Evolutionary conservation across 2,113 vertebrate species (phyloP).

Genomic region (Vicugna pacos): DNA sequence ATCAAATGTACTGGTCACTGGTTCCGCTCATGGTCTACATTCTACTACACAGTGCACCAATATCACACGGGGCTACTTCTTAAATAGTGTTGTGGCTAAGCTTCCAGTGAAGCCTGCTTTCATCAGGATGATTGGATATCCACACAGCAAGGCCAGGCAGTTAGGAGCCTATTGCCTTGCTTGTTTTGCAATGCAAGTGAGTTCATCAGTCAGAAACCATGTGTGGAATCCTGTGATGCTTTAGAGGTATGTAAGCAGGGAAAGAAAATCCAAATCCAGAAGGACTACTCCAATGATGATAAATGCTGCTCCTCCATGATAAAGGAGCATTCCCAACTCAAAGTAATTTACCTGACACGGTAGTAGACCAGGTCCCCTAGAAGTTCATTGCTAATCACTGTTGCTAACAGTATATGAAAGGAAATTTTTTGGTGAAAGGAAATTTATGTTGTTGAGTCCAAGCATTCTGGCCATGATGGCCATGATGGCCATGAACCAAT

Average conservation of each 20-base stretch:
- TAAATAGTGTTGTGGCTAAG: neutral
- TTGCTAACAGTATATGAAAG: neutral
- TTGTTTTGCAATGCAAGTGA: neutral
- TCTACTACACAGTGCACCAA: neutral
- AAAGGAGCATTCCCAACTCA: neutral
- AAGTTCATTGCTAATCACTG: neutral
- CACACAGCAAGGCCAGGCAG: neutral
- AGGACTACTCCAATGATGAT: neutral
- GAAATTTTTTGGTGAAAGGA: neutral
- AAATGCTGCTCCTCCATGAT: neutral
- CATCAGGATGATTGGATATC: neutral
- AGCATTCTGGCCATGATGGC: neutral
- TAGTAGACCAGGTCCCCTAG: neutral
- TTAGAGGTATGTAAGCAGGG: neutral
- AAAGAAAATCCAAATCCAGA: neutral
- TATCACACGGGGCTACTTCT: neutral
- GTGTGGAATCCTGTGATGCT: neutral
- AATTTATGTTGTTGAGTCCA: neutral
- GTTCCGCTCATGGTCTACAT: neutral
- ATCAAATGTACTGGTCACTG: neutral
- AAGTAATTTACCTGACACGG: neutral
- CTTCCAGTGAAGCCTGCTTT: neutral
- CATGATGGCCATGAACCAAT: neutral
- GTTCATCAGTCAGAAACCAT: neutral
- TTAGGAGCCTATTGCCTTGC: neutral